Base-by-base conservation (phyloP, 53 echinoderm and acorn worm genomes). In the Stichopus horrens region DNA sequence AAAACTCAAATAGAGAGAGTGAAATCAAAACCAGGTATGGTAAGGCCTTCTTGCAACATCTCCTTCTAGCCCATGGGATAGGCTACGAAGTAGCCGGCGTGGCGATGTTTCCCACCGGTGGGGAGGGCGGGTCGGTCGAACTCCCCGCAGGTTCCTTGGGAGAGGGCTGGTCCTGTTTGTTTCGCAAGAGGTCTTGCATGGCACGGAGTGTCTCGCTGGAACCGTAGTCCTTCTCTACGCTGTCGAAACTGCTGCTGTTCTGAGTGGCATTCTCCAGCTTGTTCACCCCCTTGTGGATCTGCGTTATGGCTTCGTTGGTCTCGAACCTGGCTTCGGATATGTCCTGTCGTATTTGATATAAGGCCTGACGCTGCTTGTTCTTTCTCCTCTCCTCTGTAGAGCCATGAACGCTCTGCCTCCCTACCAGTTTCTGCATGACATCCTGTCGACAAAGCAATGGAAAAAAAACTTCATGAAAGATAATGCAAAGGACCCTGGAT, bases 281-380 rank as follows among this genome's bases (percentile, higher is more conserved):
- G 52, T 91, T 74, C 88, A 94, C 92, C 65, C 91, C 93, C 57
- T 76, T 88, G 91, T 92, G 79, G 57, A 94, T 93, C 65, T 91
- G 91, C 0, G 79, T 82, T 9, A 94, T 93, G 57, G 95, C 95
- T 77, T 94, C 95, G 23, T 89, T 89, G 4, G 95, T 94, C 83
- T 94, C 95, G 75, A 88, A 93, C 79, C 95, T 93, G 5, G 88
- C 93, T 57, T 94, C 95, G 9, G 95, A 94, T 76, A 94, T 93
- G 51, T 94, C 91, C 71, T 94, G 95, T 23, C 95, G 88, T 16
- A 94, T 79, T 79, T 94, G 91, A 67, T 93, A 91, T 54, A 94
- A 89, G 91, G 92, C 91, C 58, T 92, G 93, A 4, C 95, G 90
- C 78, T 94, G 95, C 52, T 91, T 93, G 67, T 91, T 91, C 13